Base-by-base conservation (phyloP, 2,797 vertebrate genomes). In the Gouania willdenowi region DNA sequence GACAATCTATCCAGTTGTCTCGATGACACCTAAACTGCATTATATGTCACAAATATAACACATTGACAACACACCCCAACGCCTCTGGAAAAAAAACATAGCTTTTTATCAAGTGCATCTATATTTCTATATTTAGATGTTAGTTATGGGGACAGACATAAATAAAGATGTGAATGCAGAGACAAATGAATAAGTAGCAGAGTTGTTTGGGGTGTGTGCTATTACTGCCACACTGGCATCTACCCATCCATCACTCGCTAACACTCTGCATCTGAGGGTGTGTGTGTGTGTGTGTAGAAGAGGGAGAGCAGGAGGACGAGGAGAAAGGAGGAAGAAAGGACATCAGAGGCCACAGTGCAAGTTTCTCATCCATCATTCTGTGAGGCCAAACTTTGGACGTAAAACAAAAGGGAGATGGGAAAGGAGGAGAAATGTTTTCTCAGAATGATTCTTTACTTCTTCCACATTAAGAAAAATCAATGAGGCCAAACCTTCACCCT, bases 201-300 rank as follows among this genome's bases (percentile, higher is more conserved):
- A 37, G 63, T 49, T 66, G 66, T 58, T 54, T 52, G 69, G 59
- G 59, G 56, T 75, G 75, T 82, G 73, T 73, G 75, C 69, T 70
- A 71, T 78, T 78, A 75, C 74, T 79, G 74, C 71, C 82, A 76
- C 55, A 49, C 55, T 72, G 66, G 74, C 75, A 76, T 61, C 58
- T 57, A 41, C 32, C 55, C 75, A 84, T 87, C 80, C 76, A 86
- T 89, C 86, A 84, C 59, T 39, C 26, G 63, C 65, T 73, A 81
- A 82, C 62, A 63, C 79, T 47, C 52, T 51, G 69, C 17, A 21
- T 26, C 27, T 42, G 45, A 39, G 40, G 40, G 46, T 38, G 60
- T 26, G 48, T 38, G 26, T 31, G 30, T 36, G 28, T 32, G 37
- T 34, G 41, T 42, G 48, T n/a, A 47, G 17, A 35, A 44, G 58